phyloP scores from a whole-genome alignment of 2,888 invertebrate species.

The Caenorhabditis afra region DNA sequence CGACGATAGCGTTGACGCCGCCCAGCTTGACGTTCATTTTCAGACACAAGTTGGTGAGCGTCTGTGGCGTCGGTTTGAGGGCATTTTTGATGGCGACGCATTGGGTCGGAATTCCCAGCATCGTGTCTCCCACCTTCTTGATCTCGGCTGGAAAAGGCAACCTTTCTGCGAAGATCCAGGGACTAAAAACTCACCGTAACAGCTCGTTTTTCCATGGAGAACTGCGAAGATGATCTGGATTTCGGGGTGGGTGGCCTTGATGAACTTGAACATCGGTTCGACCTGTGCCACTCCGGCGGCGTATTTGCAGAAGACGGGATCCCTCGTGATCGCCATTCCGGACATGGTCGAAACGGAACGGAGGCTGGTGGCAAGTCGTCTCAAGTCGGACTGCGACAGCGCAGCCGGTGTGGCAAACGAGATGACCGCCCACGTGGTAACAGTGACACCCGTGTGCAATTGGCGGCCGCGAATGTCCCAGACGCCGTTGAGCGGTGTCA shows the following conservation, averaged over 20 bases:
- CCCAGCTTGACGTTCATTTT: conserved; percentile 99
- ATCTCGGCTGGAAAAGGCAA: conserved; percentile 90
- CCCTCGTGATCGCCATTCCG: conserved; percentile 95
- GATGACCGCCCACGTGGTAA: conserved; percentile 98
- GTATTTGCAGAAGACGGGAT: conserved; percentile 87
- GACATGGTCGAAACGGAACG: conserved; percentile 99
- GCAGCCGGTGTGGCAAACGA: conserved; percentile 99
- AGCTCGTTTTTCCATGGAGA: conserved; percentile 87
- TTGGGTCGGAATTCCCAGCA: conserved; percentile 99
- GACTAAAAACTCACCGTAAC: conserved; percentile 71
- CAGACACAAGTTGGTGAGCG: conserved; percentile 97
- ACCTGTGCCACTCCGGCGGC: conserved; percentile 99
- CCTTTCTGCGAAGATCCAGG: not conserved
- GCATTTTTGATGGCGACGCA: conserved; percentile 99
- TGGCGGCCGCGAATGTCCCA: conserved; percentile 99
- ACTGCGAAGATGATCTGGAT: conserved; percentile 97
- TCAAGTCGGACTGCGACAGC: conserved; percentile 95
- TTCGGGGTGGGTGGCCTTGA: conserved; percentile 95
- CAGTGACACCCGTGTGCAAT: conserved; percentile 99
- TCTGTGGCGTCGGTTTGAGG: conserved; percentile 99
- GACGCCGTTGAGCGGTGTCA: conserved; percentile 96
- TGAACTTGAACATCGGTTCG: conserved; percentile 99
- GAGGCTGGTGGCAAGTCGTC: conserved; percentile 92
- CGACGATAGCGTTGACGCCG: conserved; percentile 98
- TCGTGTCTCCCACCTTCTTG: conserved; percentile 98